A percentile compares a stretch with the other conserved stretches of the same genome.
Evolutionary conservation across 2,113 vertebrate species (phyloP).

Genomic region (Sinocyclocheilus grahami): DNA sequence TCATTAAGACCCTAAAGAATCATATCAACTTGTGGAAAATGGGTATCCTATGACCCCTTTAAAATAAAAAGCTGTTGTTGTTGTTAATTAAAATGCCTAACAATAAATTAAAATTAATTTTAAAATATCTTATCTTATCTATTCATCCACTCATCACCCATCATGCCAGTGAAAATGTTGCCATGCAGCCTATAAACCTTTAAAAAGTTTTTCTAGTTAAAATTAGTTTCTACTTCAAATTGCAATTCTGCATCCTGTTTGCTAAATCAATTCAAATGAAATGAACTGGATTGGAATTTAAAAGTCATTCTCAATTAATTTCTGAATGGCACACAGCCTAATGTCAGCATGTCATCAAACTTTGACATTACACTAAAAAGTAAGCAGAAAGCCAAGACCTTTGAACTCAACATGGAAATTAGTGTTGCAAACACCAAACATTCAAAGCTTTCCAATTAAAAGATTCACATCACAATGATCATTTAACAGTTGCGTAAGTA

Average conservation of each 20-base stretch:
- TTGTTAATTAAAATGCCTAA: too few species aligned
- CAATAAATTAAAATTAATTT: too few species aligned
- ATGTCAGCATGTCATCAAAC: neutral
- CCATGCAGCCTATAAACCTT: too few species aligned
- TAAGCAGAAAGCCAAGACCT: neutral
- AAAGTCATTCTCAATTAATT: too few species aligned
- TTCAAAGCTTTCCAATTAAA: constrained; percentile 1
- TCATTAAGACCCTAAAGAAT: too few species aligned
- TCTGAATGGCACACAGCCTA: neutral
- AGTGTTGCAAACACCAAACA: neutral
- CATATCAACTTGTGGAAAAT: too few species aligned
- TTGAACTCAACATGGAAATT: neutral
- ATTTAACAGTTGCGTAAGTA: neutral
- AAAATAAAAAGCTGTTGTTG: too few species aligned
- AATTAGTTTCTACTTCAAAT: neutral
- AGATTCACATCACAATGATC: neutral
- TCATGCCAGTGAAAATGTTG: too few species aligned
- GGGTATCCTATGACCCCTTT: too few species aligned
- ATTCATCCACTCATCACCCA: too few species aligned
- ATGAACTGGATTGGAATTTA: neutral
- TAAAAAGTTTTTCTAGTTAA: neutral
- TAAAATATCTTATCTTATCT: too few species aligned
- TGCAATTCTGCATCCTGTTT: neutral
- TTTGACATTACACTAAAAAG: neutral
- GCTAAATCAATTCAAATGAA: neutral